A percentile compares a stretch with the other conserved stretches of the same genome.
These are phyloP conservation scores for Linnaemya tessellans DNA, from an alignment of 2,888 invertebrate species.

Conservation along the genomic window DNA sequence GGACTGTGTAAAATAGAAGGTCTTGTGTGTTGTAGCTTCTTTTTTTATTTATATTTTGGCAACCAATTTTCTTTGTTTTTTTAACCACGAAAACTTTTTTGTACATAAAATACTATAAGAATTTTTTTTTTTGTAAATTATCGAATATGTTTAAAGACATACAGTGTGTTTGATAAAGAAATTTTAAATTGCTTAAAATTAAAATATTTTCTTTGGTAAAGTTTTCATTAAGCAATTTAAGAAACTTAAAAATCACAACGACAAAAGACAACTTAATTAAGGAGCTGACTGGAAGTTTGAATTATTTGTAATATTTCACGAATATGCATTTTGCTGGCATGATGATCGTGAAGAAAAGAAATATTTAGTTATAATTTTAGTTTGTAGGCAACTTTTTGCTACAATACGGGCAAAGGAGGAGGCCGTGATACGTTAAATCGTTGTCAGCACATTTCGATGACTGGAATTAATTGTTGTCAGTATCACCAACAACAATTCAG, in stretches of 20 bases:
- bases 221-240: not conserved
- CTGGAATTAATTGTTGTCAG: no score
- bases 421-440: no score
- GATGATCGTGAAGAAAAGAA: no score
- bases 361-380: no score
- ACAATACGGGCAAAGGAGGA: no score
- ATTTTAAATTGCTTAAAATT: not conserved
- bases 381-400: no score
- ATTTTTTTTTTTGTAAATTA: constrained; percentile 32
- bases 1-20: constrained; percentile 49
- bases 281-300: no score
- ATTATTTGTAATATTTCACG: no score
- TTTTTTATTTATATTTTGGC: constrained; percentile 26
- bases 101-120: not conserved
- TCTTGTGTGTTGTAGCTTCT: constrained; percentile 19
- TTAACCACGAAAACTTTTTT: constrained; percentile 28
- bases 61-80: constrained; percentile 43
- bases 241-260: not conserved
- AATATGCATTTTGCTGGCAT: no score
- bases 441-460: no score
- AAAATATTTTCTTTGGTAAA: not conserved
- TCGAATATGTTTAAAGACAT: constrained; percentile 26
- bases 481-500: no score
- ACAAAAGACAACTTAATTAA: no score
- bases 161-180: not conserved